Percentiles rank a stretch among this genome's conserved stretches.
Evolutionary conservation across 2,113 vertebrate genomes (phyloP).

Genomic region (Parus major): DNA sequence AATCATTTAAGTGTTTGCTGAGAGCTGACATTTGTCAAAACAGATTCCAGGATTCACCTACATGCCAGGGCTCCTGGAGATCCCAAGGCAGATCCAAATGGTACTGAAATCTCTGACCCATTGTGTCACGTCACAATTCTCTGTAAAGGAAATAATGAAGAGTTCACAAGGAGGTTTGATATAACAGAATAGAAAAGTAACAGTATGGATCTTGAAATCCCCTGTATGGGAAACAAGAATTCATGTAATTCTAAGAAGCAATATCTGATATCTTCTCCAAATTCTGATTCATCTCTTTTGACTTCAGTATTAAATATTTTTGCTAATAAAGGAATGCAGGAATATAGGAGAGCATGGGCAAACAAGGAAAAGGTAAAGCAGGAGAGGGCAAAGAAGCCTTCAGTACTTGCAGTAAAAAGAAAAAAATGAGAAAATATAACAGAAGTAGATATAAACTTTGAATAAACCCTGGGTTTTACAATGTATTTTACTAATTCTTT

Average conservation of each 20-base stretch:
- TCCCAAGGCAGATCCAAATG: not conserved
- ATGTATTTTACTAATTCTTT: not conserved
- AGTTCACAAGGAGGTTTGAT: not conserved
- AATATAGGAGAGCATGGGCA: not conserved
- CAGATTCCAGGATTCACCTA: not conserved
- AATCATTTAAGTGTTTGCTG: not conserved
- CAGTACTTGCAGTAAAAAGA: not conserved
- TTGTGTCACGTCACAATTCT: not conserved
- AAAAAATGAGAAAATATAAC: not conserved
- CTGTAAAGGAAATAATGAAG: not conserved
- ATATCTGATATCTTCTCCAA: not conserved
- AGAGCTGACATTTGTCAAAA: not conserved
- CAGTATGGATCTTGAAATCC: not conserved
- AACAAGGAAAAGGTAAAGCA: not conserved
- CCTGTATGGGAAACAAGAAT: not conserved
- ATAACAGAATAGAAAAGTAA: not conserved
- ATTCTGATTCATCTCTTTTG: not conserved
- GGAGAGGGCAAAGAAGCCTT: not conserved
- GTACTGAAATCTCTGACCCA: not conserved
- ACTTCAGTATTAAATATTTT: not conserved
- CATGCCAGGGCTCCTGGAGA: not conserved
- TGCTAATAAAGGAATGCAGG: not conserved
- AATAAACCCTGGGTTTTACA: not conserved
- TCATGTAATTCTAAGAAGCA: not conserved
- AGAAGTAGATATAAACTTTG: not conserved